Percentiles rank a stretch among this genome's conserved stretches.
Conservation (phyloP, 1,140 invertebrate species). For the Drosophila guanche region DNA sequence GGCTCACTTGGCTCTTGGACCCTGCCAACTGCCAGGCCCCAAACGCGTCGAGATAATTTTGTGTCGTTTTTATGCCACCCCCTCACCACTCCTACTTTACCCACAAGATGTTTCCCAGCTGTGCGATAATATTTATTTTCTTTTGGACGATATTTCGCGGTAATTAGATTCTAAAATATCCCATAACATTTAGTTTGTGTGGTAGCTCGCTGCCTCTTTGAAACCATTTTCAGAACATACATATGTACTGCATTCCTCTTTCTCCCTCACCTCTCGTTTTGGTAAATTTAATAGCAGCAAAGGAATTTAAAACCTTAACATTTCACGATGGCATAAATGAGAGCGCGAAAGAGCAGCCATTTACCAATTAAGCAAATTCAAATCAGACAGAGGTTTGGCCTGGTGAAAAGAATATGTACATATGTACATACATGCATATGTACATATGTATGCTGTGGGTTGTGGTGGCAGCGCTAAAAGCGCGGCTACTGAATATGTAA, state of each 20-base stretch:
- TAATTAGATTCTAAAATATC: conserved; percentile 82
- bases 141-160: conserved; percentile 67
- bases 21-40: conserved; percentile 68
- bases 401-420: no score
- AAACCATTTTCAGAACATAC: no score
- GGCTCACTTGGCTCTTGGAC: conserved; percentile 72
- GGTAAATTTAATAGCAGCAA: conserved; percentile 69
- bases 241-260: no score
- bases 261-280: conserved; percentile 32
- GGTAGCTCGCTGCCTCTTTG: conserved; percentile 3
- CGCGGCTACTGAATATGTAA: conserved; percentile 77
- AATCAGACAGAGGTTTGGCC: conserved; percentile 28
- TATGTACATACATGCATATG: no score
- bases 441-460: no score
- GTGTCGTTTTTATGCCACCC: conserved; percentile 72
- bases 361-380: conserved; percentile 81
- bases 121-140: conserved; percentile 65
- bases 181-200: conserved; percentile 32
- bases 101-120: conserved; percentile 58
- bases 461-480: conserved; percentile 61
- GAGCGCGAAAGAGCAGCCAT: conserved; percentile 31
- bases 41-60: conserved; percentile 77
- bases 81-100: neutral
- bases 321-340: neutral
- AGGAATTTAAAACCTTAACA: conserved; percentile 71